Percentiles rank a stretch among this genome's conserved stretches.
These are phyloP conservation scores for Percina caprodes DNA, from an alignment of 2,113 vertebrate species.

Conservation along the genomic window DNA sequence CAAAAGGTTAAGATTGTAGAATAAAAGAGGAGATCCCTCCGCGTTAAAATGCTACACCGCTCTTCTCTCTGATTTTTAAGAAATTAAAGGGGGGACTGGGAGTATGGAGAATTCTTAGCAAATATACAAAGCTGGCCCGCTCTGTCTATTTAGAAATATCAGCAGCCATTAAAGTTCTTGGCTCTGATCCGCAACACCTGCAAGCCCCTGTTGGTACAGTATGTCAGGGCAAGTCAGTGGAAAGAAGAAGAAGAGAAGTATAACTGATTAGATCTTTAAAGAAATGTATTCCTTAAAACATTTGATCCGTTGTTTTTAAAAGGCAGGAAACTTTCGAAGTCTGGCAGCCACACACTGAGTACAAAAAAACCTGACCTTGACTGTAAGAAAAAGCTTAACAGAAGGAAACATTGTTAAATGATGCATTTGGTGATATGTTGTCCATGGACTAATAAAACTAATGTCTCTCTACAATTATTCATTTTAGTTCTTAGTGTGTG, in stretches of 20 bases:
- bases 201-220: neutral
- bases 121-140: neutral
- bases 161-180: neutral
- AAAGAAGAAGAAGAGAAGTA: neutral
- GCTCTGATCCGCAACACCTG: constrained; percentile 17
- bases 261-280: constrained; percentile 17
- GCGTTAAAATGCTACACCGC: neutral
- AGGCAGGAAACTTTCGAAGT: neutral
- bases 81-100: too few relatives aligned
- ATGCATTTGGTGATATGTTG: neutral
- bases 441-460: constrained; percentile 4
- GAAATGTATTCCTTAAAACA: constrained; percentile 3
- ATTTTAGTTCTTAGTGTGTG: constrained; percentile 1
- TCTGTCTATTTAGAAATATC: constrained; percentile 2
- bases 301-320: constrained; percentile 11
- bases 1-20: neutral
- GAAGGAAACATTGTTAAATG: constrained; percentile 4
- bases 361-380: constrained; percentile 5
- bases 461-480: neutral
- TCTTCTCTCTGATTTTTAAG: neutral
- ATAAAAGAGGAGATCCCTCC: neutral
- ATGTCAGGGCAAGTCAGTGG: neutral
- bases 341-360: neutral
- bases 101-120: neutral
- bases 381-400: constrained; percentile 11